Evolutionary conservation across 2,797 vertebrate genomes (phyloP).

Genomic region (Pantherophis vulpinus): DNA sequence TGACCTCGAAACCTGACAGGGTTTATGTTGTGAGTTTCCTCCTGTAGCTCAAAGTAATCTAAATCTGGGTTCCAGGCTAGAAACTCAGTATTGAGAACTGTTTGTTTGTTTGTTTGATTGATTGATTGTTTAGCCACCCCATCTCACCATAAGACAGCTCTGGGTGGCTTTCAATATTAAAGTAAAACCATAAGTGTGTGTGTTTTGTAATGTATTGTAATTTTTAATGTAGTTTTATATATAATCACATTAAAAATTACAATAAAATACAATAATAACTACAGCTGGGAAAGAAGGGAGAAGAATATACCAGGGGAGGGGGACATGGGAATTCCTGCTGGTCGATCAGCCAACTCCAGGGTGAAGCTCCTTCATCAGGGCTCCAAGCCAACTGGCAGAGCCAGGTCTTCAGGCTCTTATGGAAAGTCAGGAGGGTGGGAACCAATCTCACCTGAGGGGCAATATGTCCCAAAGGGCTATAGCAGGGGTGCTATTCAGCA

Average conservation of each 20-base stretch:
- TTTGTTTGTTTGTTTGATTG: too few species aligned
- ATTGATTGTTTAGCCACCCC: background rate
- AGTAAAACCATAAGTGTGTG: background rate
- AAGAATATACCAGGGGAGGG: background rate
- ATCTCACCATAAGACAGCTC: background rate
- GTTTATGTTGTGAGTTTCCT: background rate
- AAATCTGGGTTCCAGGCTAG: background rate
- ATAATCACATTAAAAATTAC: background rate
- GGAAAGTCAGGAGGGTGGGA: background rate
- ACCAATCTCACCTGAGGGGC: background rate
- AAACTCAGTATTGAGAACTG: background rate
- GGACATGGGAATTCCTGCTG: background rate
- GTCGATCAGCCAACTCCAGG: background rate
- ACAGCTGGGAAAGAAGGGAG: too few species aligned
- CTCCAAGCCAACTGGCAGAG: background rate
- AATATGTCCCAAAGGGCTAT: background rate
- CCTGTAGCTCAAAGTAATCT: background rate
- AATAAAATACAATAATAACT: too few species aligned
- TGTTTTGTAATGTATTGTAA: background rate
- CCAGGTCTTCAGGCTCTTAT: background rate
- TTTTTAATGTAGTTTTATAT: background rate
- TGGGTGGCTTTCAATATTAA: background rate
- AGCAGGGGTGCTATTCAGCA: background rate
- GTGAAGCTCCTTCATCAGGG: background rate
- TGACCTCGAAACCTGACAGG: background rate